Evolutionary conservation across 1,140 invertebrate species (phyloP).

Genomic region (Drosophila sulfurigaster): DNA sequence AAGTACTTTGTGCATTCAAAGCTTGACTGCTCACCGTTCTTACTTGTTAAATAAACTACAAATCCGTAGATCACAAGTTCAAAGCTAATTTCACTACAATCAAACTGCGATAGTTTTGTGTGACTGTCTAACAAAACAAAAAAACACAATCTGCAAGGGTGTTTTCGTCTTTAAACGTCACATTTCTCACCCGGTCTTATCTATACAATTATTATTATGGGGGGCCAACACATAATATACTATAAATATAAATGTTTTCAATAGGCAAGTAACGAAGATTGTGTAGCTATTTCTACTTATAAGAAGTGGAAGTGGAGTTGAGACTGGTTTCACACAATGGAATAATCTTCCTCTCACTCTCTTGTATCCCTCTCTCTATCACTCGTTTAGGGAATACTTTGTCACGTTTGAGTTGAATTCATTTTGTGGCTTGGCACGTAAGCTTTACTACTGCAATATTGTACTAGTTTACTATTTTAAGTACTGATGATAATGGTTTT

Average conservation of each 20-base stretch:
- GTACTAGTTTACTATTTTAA: neutral
- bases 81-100: too few relatives aligned
- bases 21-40: too few relatives aligned
- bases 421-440: slow-evolving; percentile 12
- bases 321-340: neutral
- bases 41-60: too few relatives aligned
- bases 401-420: slow-evolving; percentile 17
- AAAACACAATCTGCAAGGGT: neutral
- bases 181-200: neutral
- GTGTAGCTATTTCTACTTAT: slow-evolving; percentile 5
- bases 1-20: too few relatives aligned
- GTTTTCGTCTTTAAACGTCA: neutral
- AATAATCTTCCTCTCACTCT: neutral
- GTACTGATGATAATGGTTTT: neutral
- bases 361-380: neutral
- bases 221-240: neutral
- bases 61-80: too few relatives aligned
- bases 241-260: neutral
- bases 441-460: neutral
- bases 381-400: neutral
- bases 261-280: slow-evolving; percentile 4
- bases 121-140: neutral
- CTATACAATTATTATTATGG: slow-evolving; percentile 12
- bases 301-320: neutral
- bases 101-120: too few relatives aligned